Base-by-base conservation (phyloP, 2,113 vertebrate species). In the Seriola rivoliana region DNA sequence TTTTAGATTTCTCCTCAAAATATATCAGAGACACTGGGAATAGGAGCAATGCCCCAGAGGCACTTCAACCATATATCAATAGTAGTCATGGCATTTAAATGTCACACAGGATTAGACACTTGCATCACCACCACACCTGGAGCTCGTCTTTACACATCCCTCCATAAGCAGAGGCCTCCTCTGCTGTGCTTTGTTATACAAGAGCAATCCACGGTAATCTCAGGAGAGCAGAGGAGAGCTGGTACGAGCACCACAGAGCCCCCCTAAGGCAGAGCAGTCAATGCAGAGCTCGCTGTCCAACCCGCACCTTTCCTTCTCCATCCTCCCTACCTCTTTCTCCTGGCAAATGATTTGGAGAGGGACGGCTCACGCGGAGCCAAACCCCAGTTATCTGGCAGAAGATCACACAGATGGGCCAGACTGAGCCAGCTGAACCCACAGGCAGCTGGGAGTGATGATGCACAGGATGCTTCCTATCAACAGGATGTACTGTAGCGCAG, bases 401-500 rank as follows among this genome's bases (percentile, higher is more conserved):
- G 88, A 94, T 95, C 94, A 95, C 93, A 95, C 94, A 95, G 94
- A 95, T 94, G 94, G 93, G 92, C 89, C 88, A 84, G 88, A 82
- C 91, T 85, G 91, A 92, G 91, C 89, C 92, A 90, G 92, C 92
- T 93, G 92, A 94, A 93, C 90, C 92, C 91, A 91, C 86, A 84
- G 93, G 93, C 93, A 94, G 93, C 93, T 94, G 92, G 88, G 88
- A 89, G 91, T 88, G 91, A 92, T 90, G 91, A 93, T 91, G 90
- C 93, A 92, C 91, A 92, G 89, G 93, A 91, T 90, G 94, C 92
- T 93, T 93, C 89, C 89, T 88, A 93, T 93, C 93, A 93, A 93
- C 91, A 92, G 92, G 93, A 92, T 89, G 90, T 90, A 92, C 89
- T 88, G 88, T 88, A 90, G 92, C 67, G 60, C 91, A 91, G 89